A percentile compares a stretch with the other conserved stretches of the same genome.
These are phyloP conservation scores for Drosophila sproati DNA, from an alignment of 1,140 invertebrate species.

Conservation along the genomic window DNA sequence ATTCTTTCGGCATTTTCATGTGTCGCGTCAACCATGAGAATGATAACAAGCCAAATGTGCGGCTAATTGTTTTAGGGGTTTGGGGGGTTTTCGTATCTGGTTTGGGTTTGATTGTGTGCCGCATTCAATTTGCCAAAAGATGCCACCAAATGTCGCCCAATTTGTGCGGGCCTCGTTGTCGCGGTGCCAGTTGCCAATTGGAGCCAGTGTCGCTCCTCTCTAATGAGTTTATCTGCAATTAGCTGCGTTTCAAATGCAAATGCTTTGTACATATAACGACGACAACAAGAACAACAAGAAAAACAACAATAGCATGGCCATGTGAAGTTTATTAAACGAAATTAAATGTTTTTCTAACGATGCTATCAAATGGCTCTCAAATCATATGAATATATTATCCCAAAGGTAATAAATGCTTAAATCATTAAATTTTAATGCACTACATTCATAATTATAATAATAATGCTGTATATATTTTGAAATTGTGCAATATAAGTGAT, in stretches of 20 bases:
- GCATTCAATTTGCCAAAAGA: constrained; percentile 58
- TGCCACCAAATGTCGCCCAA: constrained; percentile 54
- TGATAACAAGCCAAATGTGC: constrained; percentile 65
- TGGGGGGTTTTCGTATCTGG: background rate
- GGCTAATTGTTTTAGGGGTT: constrained; percentile 29
- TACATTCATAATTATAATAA: too few relatives aligned
- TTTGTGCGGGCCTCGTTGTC: constrained; percentile 34
- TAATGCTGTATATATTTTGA: too few relatives aligned
- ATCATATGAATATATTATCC: background rate
- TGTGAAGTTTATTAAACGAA: constrained; percentile 44
- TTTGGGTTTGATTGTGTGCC: constrained; percentile 28
- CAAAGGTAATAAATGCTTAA: background rate
- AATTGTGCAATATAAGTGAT: too few relatives aligned
- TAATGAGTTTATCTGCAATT: constrained; percentile 78
- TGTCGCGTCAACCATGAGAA: constrained; percentile 60
- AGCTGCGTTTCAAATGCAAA: constrained; percentile 67
- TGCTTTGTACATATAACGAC: constrained; percentile 17
- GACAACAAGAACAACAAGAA: constrained; percentile 20
- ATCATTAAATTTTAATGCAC: background rate
- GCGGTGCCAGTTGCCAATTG: constrained; percentile 21
- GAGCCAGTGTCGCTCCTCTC: constrained; percentile 40
- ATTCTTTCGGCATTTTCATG: constrained; percentile 26
- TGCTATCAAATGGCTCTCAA: background rate
- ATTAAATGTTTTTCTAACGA: background rate
- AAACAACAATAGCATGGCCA: constrained; percentile 21